A percentile compares a stretch with the other conserved stretches of the same genome.
phyloP scores from a whole-genome alignment of 2,888 invertebrate species.

The Philhelius pedissequus region DNA sequence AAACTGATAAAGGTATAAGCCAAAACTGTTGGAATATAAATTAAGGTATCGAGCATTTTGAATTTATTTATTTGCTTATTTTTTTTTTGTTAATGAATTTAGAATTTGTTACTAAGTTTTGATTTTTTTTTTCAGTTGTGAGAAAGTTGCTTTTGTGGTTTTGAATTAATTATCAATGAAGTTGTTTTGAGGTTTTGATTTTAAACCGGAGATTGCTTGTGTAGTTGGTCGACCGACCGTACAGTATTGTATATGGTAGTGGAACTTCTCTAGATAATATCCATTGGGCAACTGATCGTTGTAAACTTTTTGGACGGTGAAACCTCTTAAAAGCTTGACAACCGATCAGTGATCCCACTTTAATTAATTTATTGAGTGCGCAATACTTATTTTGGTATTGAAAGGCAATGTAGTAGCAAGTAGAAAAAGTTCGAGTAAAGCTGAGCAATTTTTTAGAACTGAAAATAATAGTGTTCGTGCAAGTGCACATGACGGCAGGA shows the following conservation, averaged over 20 bases:
- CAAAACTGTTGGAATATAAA: constrained; percentile 76
- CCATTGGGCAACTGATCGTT: constrained; percentile 53
- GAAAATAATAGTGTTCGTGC: not conserved
- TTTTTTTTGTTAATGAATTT: not conserved
- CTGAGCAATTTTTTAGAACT: too few species aligned
- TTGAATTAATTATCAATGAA: not conserved
- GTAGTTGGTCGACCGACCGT: not conserved
- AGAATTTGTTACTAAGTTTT: not conserved
- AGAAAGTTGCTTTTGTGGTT: not conserved
- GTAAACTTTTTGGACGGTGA: not conserved
- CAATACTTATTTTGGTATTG: not conserved
- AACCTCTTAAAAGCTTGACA: not conserved
- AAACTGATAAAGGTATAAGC: constrained; percentile 76
- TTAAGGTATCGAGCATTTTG: constrained; percentile 75
- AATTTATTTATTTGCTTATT: constrained; percentile 5
- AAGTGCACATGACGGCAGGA: too few species aligned
- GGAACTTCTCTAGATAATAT: constrained; percentile 39
- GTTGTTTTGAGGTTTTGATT: constrained; percentile 18
- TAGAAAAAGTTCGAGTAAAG: too few species aligned
- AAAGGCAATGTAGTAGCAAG: not conserved
- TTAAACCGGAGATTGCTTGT: constrained; percentile 1
- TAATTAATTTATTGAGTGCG: not conserved
- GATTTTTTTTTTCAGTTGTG: not conserved
- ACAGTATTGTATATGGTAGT: too few species aligned
- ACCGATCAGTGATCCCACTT: constrained; percentile 1